Conservation (phyloP, 2,797 vertebrate species). For the Cyclopterus lumpus region DNA sequence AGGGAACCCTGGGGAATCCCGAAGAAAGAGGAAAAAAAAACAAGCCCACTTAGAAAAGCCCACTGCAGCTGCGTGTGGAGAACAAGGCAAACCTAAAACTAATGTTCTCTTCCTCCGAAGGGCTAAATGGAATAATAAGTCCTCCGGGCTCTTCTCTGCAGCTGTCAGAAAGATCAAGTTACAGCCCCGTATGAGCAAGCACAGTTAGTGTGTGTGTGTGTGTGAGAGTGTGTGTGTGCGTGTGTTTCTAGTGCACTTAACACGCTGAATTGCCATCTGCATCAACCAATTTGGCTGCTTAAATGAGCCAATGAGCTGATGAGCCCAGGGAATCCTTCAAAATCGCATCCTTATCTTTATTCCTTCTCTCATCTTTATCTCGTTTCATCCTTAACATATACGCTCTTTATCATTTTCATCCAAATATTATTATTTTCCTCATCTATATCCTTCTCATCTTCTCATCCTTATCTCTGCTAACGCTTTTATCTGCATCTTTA, state of each 20-base stretch:
- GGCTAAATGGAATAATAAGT: slow-evolving; percentile 72
- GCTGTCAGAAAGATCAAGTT: slow-evolving; percentile 70
- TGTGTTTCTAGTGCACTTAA: slow-evolving; percentile 42
- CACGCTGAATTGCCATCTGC: slow-evolving; percentile 48
- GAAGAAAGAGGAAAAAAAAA: neutral
- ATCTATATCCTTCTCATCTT: neutral
- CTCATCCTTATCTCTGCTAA: neutral
- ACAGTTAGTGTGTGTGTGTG: slow-evolving; percentile 21
- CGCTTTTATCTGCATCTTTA: neutral
- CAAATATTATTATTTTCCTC: neutral
- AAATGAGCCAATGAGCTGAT: slow-evolving; percentile 28
- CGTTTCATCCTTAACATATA: neutral
- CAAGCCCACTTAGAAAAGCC: slow-evolving; percentile 42
- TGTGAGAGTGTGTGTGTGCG: slow-evolving; percentile 18
- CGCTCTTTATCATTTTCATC: neutral
- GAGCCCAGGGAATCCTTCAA: slow-evolving; percentile 11
- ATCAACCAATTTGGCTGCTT: slow-evolving; percentile 45
- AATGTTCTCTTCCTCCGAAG: slow-evolving; percentile 64
- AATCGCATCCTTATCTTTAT: neutral
- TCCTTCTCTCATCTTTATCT: slow-evolving; percentile 1
- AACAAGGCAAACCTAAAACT: slow-evolving; percentile 60
- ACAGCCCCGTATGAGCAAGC: slow-evolving; percentile 53
- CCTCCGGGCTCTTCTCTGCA: slow-evolving; percentile 63
- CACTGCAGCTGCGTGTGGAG: slow-evolving; percentile 40
- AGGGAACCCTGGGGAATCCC: slow-evolving; percentile 25